Evolutionary conservation across 30 jellyfish, hydroid and myxozoan species (phyloP).

Genomic region (Aurelia sp.): DNA sequence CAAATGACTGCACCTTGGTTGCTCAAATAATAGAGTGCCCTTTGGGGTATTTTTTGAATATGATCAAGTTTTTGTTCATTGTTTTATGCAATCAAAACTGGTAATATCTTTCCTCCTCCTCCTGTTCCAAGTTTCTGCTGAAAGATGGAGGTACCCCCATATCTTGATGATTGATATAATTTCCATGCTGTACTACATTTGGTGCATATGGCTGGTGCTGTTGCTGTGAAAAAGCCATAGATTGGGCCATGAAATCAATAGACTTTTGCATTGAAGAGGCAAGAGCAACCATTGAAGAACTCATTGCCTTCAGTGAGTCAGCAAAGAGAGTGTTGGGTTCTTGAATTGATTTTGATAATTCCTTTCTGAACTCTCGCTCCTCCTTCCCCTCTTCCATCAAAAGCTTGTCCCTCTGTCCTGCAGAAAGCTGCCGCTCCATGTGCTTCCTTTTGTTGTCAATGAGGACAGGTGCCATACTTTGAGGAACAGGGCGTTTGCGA

Average conservation of each 20-base stretch:
- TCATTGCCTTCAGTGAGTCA: constrained; percentile 26
- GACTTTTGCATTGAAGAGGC: constrained; percentile 19
- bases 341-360: constrained; percentile 16
- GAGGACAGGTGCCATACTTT: constrained; percentile 22
- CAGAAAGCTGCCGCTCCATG: constrained; percentile 53
- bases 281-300: constrained; percentile 36
- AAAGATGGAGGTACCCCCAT: not conserved
- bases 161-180: constrained; percentile 3
- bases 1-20: no score
- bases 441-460: constrained; percentile 49
- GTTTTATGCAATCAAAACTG: not conserved
- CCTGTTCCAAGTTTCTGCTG: not conserved
- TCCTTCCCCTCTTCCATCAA: constrained; percentile 48
- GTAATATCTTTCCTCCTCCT: not conserved
- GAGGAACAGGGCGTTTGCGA: not conserved
- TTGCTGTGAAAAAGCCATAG: not conserved
- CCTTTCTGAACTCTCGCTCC: constrained; percentile 14
- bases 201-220: not conserved
- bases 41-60: no score
- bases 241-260: constrained; percentile 13
- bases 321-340: constrained; percentile 29
- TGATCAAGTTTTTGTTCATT: no score
- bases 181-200: not conserved
- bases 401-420: constrained; percentile 46
- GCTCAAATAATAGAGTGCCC: no score